Base-by-base conservation (phyloP, 2,888 invertebrate species). In the Tipula confusa region DNA sequence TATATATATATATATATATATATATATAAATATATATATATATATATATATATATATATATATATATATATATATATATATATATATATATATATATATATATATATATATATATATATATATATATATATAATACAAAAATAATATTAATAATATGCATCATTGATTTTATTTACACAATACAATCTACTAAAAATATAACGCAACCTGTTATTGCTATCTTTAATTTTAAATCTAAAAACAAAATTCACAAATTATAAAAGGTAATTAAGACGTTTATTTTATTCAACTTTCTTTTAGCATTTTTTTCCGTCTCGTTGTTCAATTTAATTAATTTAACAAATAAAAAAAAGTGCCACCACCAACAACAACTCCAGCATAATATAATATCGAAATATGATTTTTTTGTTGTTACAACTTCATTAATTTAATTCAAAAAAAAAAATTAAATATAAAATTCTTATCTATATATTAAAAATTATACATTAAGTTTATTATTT, bases 281-380 rank as follows among this genome's bases (percentile, higher is more conserved):
- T 64, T 64, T 64, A 64, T 64, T 64, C 24, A 64, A 64, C 64
- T 64, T 64, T 64, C 64, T 24, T 64, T 64, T 64, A 64, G 24
- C 9, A 24, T 64, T 64, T 64, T 64, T 64, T 64, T 64, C 64
- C 24, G 64, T 64, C 64, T 24, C 64, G 64, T 64, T 64, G 24
- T 64, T 64, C 64, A 64, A 64, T 64, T 64, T 64, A 64, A 64
- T 64, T 64, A 64, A 64, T 64, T 64, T 9, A 64, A 33, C 33
- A 33, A 64, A 64, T 0, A 38, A 64, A 64, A 64, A 64, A 64
- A 24, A 64, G n/a, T 24, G 64, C 64, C 64, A 64, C 64, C 64
- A 24, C 6, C 48, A 48, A 15, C 48, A 64, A 24, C 64, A 64
- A 64, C 38, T n/a, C 13, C 64, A 64, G 1, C 24, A 43, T 15